phyloP scores from a whole-genome alignment of 2,888 invertebrate species.

The Drosophila conformis region DNA sequence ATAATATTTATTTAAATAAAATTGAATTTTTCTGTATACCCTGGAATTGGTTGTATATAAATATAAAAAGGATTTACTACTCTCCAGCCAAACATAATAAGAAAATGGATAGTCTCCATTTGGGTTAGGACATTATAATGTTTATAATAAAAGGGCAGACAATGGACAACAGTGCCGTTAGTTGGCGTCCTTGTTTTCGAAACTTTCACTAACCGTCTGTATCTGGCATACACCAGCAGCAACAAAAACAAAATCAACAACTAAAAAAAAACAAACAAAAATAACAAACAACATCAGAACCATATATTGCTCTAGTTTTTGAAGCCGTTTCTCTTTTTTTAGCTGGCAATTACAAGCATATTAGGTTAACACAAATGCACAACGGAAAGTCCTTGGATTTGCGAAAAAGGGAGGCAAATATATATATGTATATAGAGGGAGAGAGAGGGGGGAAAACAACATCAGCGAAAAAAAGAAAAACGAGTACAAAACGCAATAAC shows the following conservation, averaged over 20 bases:
- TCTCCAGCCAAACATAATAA: not conserved
- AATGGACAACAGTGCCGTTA: slow-evolving; percentile 43
- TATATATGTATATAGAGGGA: not conserved
- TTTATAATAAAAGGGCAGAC: slow-evolving; percentile 25
- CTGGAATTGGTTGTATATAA: not conserved
- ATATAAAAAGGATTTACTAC: too few species aligned
- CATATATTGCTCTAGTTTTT: slow-evolving; percentile 47
- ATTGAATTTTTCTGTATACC: not conserved
- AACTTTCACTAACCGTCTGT: slow-evolving; percentile 66
- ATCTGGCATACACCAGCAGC: slow-evolving; percentile 41
- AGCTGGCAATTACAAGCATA: slow-evolving; percentile 71
- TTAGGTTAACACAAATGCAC: slow-evolving; percentile 73
- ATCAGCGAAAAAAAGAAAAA: slow-evolving; percentile 31
- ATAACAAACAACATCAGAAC: slow-evolving; percentile 13
- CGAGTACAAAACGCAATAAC: slow-evolving; percentile 64
- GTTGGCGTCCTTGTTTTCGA: slow-evolving; percentile 44
- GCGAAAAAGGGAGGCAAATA: slow-evolving; percentile 15
- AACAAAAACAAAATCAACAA: slow-evolving; percentile 18
- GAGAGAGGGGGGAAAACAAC: not conserved
- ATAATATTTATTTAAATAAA: not conserved
- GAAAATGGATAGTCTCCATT: not conserved
- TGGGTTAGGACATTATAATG: slow-evolving; percentile 8
- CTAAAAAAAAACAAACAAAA: slow-evolving; percentile 10
- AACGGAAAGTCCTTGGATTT: slow-evolving; percentile 71
- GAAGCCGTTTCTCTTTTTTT: slow-evolving; percentile 19